Conservation (phyloP, 2,888 invertebrate genomes). For the Ophioninae sp. region DNA sequence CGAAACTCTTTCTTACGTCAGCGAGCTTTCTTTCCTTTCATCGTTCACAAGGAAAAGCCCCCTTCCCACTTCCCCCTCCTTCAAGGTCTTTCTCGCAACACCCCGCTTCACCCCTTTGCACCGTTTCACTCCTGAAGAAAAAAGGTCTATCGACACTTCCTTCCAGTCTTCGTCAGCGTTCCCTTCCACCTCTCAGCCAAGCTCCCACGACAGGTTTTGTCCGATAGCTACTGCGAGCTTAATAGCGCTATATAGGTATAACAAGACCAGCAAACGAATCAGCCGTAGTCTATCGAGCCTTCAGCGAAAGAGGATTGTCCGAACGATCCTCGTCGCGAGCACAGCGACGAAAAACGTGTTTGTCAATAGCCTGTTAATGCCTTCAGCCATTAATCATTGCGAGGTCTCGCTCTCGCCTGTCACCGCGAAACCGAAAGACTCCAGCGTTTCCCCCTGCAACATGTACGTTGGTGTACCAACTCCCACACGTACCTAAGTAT, state of each 20-base stretch:
- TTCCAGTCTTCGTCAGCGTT: slow-evolving; percentile 47
- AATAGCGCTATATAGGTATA: slow-evolving; percentile 32
- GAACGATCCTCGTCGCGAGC: slow-evolving; percentile 48
- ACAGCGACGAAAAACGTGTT: slow-evolving; percentile 78
- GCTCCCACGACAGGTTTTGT: slow-evolving; percentile 6
- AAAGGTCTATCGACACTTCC: slow-evolving; percentile 50
- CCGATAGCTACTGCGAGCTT: slow-evolving; percentile 47
- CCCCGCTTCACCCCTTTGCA: too few relatives aligned
- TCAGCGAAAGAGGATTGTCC: slow-evolving; percentile 55
- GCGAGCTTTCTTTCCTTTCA: slow-evolving; percentile 73
- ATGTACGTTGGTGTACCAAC: not conserved
- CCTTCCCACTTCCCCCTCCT: not conserved
- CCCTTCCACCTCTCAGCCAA: slow-evolving; percentile 3
- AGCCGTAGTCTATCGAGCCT: slow-evolving; percentile 43
- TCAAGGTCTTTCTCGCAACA: not conserved
- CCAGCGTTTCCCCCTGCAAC: slow-evolving; percentile 63
- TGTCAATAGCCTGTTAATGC: slow-evolving; percentile 82
- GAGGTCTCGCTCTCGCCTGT: slow-evolving; percentile 71
- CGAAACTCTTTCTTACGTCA: slow-evolving; percentile 63
- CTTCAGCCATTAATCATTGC: slow-evolving; percentile 82
- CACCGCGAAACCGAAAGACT: slow-evolving; percentile 74
- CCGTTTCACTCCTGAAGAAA: not conserved
- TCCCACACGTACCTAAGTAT: not conserved
- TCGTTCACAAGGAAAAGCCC: slow-evolving; percentile 60
- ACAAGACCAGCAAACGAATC: slow-evolving; percentile 42